phyloP scores from a whole-genome alignment of 2,888 invertebrate species.

The Limenitis arthemis region DNA sequence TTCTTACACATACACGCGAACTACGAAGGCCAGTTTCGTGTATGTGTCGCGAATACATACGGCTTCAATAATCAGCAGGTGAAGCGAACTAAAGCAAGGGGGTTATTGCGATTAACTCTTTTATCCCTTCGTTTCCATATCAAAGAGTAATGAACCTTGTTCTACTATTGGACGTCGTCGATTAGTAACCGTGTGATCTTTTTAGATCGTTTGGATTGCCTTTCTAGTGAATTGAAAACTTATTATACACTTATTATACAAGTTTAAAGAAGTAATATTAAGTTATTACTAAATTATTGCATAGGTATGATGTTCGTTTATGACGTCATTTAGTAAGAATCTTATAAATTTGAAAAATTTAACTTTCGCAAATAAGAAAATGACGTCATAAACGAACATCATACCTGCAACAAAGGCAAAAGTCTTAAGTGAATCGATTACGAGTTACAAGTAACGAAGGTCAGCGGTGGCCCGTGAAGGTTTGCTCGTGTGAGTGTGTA shows the following conservation, averaged over 20 bases:
- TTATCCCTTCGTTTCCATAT: slow-evolving; percentile 71
- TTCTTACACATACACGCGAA: slow-evolving; percentile 61
- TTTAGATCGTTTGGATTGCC: slow-evolving; percentile 23
- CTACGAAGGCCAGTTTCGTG: slow-evolving; percentile 65
- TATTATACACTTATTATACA: neutral
- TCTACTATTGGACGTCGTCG: slow-evolving; percentile 58
- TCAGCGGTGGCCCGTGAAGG: slow-evolving; percentile 38
- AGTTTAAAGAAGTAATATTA: neutral
- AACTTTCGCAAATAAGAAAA: slow-evolving; percentile 16
- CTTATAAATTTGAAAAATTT: slow-evolving; percentile 1
- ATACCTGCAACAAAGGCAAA: slow-evolving; percentile 47
- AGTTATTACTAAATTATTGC: neutral
- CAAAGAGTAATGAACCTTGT: slow-evolving; percentile 72
- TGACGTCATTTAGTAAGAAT: slow-evolving; percentile 18
- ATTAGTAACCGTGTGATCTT: slow-evolving; percentile 64
- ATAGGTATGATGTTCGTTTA: neutral
- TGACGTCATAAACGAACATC: neutral
- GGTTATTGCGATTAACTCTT: slow-evolving; percentile 71
- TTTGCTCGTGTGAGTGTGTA: slow-evolving; percentile 66
- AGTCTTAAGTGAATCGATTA: slow-evolving; percentile 62
- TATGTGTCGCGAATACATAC: slow-evolving; percentile 67
- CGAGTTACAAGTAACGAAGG: slow-evolving; percentile 62
- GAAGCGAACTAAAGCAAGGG: slow-evolving; percentile 67
- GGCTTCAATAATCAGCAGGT: slow-evolving; percentile 72
- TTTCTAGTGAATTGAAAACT: slow-evolving; percentile 8